A percentile compares a stretch with the other conserved stretches of the same genome.
Conservation (phyloP, 2,888 invertebrate species). For the Cremastinae sp. region DNA sequence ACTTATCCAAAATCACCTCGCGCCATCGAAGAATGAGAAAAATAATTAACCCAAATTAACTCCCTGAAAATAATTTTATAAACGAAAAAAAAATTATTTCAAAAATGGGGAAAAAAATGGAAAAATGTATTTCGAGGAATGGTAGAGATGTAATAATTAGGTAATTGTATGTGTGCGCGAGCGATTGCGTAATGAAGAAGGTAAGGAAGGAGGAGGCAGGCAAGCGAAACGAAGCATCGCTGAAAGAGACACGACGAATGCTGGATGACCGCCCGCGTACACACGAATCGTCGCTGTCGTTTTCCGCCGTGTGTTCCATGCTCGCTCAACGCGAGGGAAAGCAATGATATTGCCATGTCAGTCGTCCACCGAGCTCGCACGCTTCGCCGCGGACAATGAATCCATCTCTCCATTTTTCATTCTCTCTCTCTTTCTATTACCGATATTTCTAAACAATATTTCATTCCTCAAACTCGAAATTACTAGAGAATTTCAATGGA, state of each 20-base stretch:
- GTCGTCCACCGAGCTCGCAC: constrained; percentile 66
- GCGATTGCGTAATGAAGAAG: constrained; percentile 70
- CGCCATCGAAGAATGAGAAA: background rate
- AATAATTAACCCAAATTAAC: background rate
- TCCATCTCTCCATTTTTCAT: background rate
- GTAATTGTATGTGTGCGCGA: constrained; percentile 22
- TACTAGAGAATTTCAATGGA: no score
- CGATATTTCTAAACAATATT: no score
- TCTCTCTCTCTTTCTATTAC: no score
- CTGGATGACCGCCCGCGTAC: constrained; percentile 75
- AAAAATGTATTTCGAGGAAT: constrained; percentile 4
- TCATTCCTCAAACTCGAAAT: no score
- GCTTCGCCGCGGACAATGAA: constrained; percentile 76
- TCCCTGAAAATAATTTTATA: background rate
- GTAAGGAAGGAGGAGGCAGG: constrained; percentile 67
- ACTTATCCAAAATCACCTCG: background rate
- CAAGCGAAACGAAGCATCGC: constrained; percentile 43
- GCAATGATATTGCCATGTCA: constrained; percentile 64
- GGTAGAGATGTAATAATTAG: constrained; percentile 35
- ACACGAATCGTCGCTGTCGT: background rate
- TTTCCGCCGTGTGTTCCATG: background rate
- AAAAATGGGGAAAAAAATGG: background rate
- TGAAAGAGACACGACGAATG: constrained; percentile 13
- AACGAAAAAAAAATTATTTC: background rate
- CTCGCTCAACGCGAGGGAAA: constrained; percentile 74